Evolutionary conservation across 2,888 invertebrate species (phyloP).

Genomic region (Chloroclysta siterata): DNA sequence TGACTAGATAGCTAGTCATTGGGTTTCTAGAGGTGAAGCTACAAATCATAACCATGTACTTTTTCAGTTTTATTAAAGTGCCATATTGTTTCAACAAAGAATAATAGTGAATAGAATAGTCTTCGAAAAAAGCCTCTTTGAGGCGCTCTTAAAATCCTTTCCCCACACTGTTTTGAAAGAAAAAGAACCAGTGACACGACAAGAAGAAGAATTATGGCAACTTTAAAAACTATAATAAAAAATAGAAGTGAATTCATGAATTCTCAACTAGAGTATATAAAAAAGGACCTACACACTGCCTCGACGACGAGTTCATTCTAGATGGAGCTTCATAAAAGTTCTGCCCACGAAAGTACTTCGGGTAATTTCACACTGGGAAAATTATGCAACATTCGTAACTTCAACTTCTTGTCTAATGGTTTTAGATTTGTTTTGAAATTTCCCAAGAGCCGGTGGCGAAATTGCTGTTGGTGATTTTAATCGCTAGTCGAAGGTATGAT

Average conservation of each 20-base stretch:
- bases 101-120: too few species aligned
- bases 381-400: conserved; percentile 43
- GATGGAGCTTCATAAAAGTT: conserved; percentile 34
- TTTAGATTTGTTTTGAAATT: conserved; percentile 41
- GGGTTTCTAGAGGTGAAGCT: too few species aligned
- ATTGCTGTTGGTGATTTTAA: conserved; percentile 32
- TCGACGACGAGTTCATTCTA: conserved; percentile 15
- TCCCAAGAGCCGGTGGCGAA: conserved; percentile 32
- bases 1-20: too few species aligned
- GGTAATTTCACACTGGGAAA: conserved; percentile 31
- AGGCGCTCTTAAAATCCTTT: too few species aligned
- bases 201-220: neutral
- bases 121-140: too few species aligned
- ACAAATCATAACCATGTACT: too few species aligned
- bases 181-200: too few species aligned
- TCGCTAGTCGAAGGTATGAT: conserved; percentile 26
- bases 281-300: neutral
- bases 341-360: conserved; percentile 27
- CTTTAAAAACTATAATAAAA: neutral
- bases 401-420: conserved; percentile 38
- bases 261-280: conserved; percentile 14
- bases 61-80: too few species aligned
- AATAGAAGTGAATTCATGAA: conserved; percentile 13
- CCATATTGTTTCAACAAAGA: too few species aligned
- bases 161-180: too few species aligned